These are phyloP conservation scores for Pristionchus maxplancki DNA, from an alignment of 2,888 invertebrate genomes.

Conservation along the genomic window DNA sequence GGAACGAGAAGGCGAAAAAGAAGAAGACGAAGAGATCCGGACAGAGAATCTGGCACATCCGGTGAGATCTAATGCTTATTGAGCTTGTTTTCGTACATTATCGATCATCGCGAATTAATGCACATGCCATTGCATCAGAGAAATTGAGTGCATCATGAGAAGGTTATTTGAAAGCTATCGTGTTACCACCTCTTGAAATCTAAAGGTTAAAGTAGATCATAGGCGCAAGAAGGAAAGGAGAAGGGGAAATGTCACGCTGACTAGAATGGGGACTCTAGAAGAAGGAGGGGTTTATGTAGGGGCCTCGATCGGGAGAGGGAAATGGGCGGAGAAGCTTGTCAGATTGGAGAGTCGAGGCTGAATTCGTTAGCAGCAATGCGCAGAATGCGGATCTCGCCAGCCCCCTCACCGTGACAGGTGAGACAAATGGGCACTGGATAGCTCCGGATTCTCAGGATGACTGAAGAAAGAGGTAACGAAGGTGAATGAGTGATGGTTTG, in stretches of 20 bases:
- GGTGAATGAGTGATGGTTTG: slow-evolving; percentile 13
- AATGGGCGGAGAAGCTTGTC: slow-evolving; percentile 17
- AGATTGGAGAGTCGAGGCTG: background rate
- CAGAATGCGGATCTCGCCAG: background rate
- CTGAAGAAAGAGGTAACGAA: background rate
- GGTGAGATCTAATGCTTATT: background rate
- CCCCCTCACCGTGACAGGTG: background rate
- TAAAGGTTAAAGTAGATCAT: background rate
- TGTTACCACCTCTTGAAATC: background rate
- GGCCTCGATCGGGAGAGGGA: background rate
- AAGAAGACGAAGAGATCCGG: background rate
- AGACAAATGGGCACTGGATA: background rate
- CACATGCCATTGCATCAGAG: background rate
- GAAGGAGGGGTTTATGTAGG: slow-evolving; percentile 1
- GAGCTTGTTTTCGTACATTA: background rate
- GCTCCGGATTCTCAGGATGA: slow-evolving; percentile 15
- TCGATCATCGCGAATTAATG: background rate
- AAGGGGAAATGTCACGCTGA: background rate
- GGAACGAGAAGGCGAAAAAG: slow-evolving; percentile 16
- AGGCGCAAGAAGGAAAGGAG: background rate
- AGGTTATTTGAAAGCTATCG: background rate
- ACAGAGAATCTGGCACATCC: slow-evolving; percentile 27
- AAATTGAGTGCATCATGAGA: background rate
- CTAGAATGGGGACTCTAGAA: background rate
- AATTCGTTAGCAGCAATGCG: slow-evolving; percentile 20